A percentile compares a stretch with the other conserved stretches of the same genome.
Evolutionary conservation across 1,140 invertebrate species (phyloP).

Genomic region (Heliconius hermathena): DNA sequence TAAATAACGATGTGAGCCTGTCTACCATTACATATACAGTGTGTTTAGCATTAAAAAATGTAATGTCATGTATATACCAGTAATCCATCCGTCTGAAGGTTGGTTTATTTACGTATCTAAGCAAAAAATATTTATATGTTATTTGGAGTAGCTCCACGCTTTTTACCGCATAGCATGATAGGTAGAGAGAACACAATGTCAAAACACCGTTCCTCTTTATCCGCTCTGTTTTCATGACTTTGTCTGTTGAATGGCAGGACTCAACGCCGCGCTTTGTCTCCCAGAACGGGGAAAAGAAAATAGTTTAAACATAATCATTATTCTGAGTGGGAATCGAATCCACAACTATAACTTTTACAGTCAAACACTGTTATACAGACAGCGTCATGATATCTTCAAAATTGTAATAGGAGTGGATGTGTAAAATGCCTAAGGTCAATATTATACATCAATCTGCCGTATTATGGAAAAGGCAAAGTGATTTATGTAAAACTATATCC

Average conservation of each 20-base stretch:
- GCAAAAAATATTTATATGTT: not conserved
- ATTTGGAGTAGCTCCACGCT: not conserved
- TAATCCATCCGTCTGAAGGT: constrained; percentile 1
- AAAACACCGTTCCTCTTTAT: too few species aligned
- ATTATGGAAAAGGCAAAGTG: constrained; percentile 37
- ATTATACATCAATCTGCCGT: constrained; percentile 47
- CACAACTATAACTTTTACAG: not conserved
- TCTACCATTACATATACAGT: constrained; percentile 4
- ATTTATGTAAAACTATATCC: constrained; percentile 41
- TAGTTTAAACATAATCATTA: too few species aligned
- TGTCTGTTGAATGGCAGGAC: too few species aligned
- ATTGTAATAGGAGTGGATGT: not conserved
- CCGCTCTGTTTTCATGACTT: too few species aligned
- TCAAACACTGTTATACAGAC: not conserved
- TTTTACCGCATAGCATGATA: too few species aligned
- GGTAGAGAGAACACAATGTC: too few species aligned
- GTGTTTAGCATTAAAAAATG: constrained; percentile 7
- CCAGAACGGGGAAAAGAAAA: too few species aligned
- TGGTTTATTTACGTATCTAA: not conserved
- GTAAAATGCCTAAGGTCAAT: constrained; percentile 50
- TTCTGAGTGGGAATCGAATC: too few species aligned
- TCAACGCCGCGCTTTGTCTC: too few species aligned
- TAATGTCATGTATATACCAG: not conserved
- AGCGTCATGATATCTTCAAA: not conserved
- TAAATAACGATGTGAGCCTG: constrained; percentile 15